Evolutionary conservation across 64 coral and sea anemone species (phyloP).

Genomic region (Cladopsammia gracilis): DNA sequence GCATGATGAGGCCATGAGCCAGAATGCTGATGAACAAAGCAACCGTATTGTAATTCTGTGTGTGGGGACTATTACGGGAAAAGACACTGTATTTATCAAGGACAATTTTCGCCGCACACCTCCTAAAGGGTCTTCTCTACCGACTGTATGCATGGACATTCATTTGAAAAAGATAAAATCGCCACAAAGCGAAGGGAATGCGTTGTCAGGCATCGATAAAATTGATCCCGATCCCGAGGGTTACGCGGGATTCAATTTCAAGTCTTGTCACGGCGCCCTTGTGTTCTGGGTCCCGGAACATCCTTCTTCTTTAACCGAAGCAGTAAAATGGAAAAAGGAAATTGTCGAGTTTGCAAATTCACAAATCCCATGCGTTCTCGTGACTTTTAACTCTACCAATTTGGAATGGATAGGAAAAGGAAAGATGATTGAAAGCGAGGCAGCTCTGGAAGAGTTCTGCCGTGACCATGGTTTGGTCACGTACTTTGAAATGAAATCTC

Average conservation of each 20-base stretch:
- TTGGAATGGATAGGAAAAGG: conserved; percentile 42
- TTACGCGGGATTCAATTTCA: conserved; percentile 19
- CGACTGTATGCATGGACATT: conserved; percentile 2
- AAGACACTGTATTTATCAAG: background rate
- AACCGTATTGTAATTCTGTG: background rate
- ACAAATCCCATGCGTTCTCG: conserved; percentile 2
- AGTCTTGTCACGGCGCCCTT: background rate
- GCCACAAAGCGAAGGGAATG: background rate
- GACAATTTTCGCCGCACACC: background rate
- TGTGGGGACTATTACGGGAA: conserved; percentile 2
- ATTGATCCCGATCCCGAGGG: background rate
- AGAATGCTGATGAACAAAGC: background rate
- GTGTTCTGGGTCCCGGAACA: conserved; percentile 31
- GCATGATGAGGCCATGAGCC: background rate
- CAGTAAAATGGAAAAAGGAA: background rate
- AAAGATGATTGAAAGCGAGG: conserved; percentile 18
- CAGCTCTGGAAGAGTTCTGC: conserved; percentile 22
- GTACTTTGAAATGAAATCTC: conserved; percentile 46
- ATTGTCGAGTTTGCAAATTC: background rate
- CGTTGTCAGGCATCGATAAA: background rate
- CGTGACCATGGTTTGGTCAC: background rate
- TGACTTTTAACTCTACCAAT: conserved; percentile 21
- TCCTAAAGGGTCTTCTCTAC: background rate
- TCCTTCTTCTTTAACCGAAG: background rate
- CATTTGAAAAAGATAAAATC: conserved; percentile 25